Conservation (phyloP, 2,797 vertebrate species). For the Anguilla megastoma region DNA sequence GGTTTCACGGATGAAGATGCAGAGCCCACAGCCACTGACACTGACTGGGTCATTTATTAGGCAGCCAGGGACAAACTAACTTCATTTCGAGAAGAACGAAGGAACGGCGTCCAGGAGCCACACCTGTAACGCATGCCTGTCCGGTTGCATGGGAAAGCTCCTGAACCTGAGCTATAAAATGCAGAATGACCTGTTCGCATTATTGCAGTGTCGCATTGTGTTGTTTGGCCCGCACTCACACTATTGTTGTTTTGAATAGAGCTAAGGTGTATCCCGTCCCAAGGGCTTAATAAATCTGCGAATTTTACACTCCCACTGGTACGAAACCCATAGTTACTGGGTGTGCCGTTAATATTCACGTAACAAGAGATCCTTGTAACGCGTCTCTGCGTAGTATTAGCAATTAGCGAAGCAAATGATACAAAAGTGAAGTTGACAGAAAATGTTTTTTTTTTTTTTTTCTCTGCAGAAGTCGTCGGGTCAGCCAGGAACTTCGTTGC, state of each 20-base stretch:
- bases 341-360: background rate
- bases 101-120: too few species aligned
- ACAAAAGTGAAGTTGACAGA: background rate
- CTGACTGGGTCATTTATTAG: background rate
- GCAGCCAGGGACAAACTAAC: background rate
- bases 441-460: constrained; percentile 33
- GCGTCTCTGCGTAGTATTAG: background rate
- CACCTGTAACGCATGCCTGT: background rate
- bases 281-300: too few species aligned
- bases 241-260: background rate
- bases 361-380: background rate
- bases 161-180: background rate
- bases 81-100: background rate
- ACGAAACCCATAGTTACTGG: background rate
- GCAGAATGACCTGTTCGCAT: background rate
- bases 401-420: background rate
- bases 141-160: background rate
- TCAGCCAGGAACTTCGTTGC: constrained; percentile 36
- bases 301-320: background rate
- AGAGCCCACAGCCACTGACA: background rate
- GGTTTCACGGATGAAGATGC: background rate
- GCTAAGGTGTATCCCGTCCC: too few species aligned
- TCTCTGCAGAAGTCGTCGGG: constrained; percentile 50
- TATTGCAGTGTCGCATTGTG: background rate
- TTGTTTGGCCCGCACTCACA: background rate